phyloP scores from a whole-genome alignment of 2,888 invertebrate genomes.

The Patella ulyssiponensis region DNA sequence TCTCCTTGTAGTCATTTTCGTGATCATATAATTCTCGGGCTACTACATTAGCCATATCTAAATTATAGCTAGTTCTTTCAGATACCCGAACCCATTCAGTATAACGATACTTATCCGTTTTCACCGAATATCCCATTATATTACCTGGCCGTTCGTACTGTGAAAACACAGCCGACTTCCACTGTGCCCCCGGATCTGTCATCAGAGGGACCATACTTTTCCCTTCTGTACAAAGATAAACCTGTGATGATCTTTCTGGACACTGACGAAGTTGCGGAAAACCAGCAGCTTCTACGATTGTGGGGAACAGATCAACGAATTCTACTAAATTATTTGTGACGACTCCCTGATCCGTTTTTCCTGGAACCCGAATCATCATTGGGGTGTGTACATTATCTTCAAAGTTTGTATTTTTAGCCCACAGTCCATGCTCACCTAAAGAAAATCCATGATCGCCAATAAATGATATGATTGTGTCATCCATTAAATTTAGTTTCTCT shows the following conservation, averaged over 20 bases:
- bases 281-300: too few relatives aligned
- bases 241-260: constrained; percentile 25
- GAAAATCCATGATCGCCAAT: constrained; percentile 47
- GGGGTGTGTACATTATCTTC: constrained; percentile 53
- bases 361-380: constrained; percentile 48
- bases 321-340: too few relatives aligned
- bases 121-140: too few relatives aligned
- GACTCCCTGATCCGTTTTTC: constrained; percentile 26
- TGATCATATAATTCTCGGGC: too few relatives aligned
- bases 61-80: too few relatives aligned
- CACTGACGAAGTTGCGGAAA: constrained; percentile 7
- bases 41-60: too few relatives aligned
- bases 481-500: constrained; percentile 31
- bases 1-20: too few relatives aligned
- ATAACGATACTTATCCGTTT: too few relatives aligned
- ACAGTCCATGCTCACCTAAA: constrained; percentile 45
- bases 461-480: constrained; percentile 46
- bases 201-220: constrained; percentile 37
- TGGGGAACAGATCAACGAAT: too few relatives aligned
- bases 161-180: constrained; percentile 30
- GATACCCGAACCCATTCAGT: too few relatives aligned
- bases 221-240: constrained; percentile 39
- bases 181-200: constrained; percentile 6
- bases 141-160: constrained; percentile 19
- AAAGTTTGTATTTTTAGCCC: constrained; percentile 54